Evolutionary conservation across 2,113 vertebrate genomes (phyloP).

Genomic region (Tylochromis polylepis): DNA sequence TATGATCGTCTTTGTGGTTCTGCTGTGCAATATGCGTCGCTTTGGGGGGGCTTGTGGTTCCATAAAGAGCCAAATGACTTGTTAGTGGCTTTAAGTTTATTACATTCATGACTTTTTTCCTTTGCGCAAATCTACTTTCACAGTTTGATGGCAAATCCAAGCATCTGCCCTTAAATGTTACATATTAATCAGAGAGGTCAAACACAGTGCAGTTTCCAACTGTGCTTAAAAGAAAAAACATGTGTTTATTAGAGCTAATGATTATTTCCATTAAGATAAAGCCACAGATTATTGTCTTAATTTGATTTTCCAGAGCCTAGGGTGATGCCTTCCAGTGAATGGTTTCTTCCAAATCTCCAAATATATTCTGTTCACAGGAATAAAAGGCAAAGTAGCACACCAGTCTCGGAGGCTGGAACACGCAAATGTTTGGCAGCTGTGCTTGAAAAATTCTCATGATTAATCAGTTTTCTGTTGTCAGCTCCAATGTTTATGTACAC

Average conservation of each 20-base stretch:
- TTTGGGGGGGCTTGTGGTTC: constrained; percentile 33
- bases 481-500: background rate
- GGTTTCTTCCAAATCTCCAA: background rate
- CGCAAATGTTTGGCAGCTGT: background rate
- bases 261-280: constrained; percentile 15
- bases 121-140: constrained; percentile 36
- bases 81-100: constrained; percentile 49
- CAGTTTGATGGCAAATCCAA: constrained; percentile 40
- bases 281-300: constrained; percentile 3
- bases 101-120: constrained; percentile 14
- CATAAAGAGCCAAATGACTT: constrained; percentile 53
- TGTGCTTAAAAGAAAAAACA: background rate
- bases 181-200: constrained; percentile 36
- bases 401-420: background rate
- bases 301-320: background rate
- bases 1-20: constrained; percentile 11
- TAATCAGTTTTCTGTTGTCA: background rate
- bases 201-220: constrained; percentile 6
- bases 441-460: background rate
- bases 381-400: background rate
- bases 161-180: constrained; percentile 20
- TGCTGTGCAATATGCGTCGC: constrained; percentile 18
- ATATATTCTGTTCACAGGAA: background rate
- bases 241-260: background rate
- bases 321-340: background rate